Conservation (phyloP, 2,113 vertebrate species). For the Tyrannus savana region DNA sequence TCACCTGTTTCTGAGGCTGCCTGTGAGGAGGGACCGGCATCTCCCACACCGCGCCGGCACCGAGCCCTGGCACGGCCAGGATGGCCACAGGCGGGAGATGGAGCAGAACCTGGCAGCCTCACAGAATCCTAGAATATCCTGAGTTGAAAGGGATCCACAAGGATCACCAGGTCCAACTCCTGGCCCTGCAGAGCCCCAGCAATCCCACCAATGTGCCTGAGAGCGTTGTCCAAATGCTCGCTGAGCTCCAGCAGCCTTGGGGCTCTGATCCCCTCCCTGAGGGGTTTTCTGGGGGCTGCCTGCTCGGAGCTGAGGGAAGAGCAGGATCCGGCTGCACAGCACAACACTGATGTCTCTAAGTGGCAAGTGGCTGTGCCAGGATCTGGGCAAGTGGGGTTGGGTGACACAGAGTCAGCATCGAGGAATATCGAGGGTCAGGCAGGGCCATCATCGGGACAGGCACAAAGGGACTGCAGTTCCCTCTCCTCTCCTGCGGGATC, state of each 20-base stretch:
- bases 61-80: neutral
- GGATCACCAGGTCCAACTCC: neutral
- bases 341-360: rapidly evolving
- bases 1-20: neutral
- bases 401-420: neutral
- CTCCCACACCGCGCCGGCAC: neutral
- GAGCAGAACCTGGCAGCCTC: neutral
- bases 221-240: neutral
- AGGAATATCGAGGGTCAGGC: neutral
- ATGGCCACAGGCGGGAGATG: neutral
- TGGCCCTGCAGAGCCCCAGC: neutral
- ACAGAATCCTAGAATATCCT: neutral
- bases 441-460: rapidly evolving
- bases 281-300: neutral
- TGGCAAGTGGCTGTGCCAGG: rapidly evolving
- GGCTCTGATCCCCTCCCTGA: rapidly evolving
- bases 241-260: neutral
- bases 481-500: rapidly evolving
- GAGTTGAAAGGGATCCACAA: neutral
- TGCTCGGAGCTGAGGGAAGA: neutral
- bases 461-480: neutral
- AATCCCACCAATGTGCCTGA: neutral
- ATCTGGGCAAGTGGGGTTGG: rapidly evolving
- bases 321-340: neutral
- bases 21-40: rapidly evolving